Evolutionary conservation across 2,797 vertebrate species (phyloP).

Genomic region (Aulostomus chinensis): DNA sequence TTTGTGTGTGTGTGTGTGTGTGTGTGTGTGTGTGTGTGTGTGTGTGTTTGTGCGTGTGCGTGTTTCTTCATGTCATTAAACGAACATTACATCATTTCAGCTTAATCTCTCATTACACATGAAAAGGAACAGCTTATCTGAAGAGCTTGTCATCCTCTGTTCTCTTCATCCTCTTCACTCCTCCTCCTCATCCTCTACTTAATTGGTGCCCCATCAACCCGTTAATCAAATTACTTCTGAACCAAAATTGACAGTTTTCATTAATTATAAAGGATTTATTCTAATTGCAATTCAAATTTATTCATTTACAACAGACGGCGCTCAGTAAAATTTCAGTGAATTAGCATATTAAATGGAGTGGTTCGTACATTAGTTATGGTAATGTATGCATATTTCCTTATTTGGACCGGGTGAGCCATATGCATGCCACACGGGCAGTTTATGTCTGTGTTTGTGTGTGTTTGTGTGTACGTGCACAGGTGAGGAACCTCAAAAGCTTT

Average conservation of each 20-base stretch:
- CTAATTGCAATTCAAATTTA: constrained; percentile 99
- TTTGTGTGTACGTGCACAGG: constrained; percentile 79
- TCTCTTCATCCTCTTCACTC: constrained; percentile 80
- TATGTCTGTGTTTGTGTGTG: constrained; percentile 33
- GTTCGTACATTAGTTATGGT: constrained; percentile 97
- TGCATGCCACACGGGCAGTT: constrained; percentile 53
- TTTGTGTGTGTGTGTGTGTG: no score
- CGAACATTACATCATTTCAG: constrained; percentile 87
- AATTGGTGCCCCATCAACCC: constrained; percentile 96
- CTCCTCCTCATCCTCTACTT: constrained; percentile 64
- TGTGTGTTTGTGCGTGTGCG: constrained; percentile 4
- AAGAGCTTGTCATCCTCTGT: constrained; percentile 71
- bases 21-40: no score
- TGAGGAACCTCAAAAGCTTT: constrained; percentile 91
- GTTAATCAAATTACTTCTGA: constrained; percentile 99
- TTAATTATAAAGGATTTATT: constrained; percentile 99
- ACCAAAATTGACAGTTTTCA: constrained; percentile 99
- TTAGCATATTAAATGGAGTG: constrained; percentile 99
- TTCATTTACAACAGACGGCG: constrained; percentile 99
- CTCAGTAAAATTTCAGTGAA: constrained; percentile 99
- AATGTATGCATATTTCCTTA: constrained; percentile 98
- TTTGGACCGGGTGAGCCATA: constrained; percentile 79
- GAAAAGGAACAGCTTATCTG: constrained; percentile 80
- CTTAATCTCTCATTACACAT: constrained; percentile 77
- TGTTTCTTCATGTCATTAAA: constrained; percentile 69